Evolutionary conservation across 1,140 invertebrate species (phyloP), one percentile per base, ranked within the genome.

Genomic region (Aphis gossypii): DNA sequence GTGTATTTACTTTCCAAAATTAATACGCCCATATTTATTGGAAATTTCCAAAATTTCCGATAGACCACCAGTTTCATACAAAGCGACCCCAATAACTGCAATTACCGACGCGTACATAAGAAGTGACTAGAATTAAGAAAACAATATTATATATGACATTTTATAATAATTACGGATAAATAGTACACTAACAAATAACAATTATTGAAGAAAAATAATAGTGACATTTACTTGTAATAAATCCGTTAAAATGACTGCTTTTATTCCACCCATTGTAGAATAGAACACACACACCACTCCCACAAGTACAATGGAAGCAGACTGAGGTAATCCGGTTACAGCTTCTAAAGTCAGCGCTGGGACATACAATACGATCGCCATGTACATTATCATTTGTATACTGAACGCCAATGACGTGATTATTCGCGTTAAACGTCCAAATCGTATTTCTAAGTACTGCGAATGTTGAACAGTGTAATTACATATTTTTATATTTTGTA

Each of bases 321-420:
- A 95, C 95, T 97, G 96, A 82, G 97, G 96, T 20, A 98, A 95
- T n/a, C 97, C 97, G 21, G 98, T 98, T 76, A 99, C 98, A 35
- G 98, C 97, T 95, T 98, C 98, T 30, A 99, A 95, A 0, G 98
- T 98, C 94, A 99, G 96, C 1, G 98, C 97, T 8, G 99, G 99
- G 0, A 98, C 98, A 95, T 98, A 99, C 1, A 99, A 96, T 2
- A 99, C 98, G 94, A 99, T 97, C 8, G 98, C 98, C 96, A 99
- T 99, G 95, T 99, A 99, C 25, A 99, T 95, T 86, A 98, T 95
- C 97, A 98, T 97, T 95, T 98, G 98, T 11, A 98, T 94, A 51
- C 97, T 97, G 94, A 98, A 98, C 0, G 97, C 96, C 54, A 97
- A 94, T 30, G 97, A 98, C 11, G 97, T 97, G 60, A 96, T 94